Conservation (phyloP, 2,888 invertebrate genomes). For the Mythimna loreyi region DNA sequence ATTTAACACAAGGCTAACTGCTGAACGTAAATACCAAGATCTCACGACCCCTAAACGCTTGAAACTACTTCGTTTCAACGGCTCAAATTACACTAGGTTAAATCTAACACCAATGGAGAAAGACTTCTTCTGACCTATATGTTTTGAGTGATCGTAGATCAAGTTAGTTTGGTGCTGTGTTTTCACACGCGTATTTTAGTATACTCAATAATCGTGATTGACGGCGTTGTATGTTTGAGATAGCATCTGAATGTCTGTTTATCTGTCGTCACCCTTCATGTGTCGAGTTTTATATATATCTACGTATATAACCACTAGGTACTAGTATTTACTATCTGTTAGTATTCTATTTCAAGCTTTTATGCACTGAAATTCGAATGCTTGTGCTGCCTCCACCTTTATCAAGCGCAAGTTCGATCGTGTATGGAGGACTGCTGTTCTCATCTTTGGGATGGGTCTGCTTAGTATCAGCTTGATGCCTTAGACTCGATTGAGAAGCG, state of each 20-base stretch:
- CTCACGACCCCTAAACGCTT: conserved; percentile 45
- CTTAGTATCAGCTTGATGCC: too few species aligned
- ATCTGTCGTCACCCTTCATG: conserved; percentile 79
- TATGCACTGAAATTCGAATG: conserved; percentile 30
- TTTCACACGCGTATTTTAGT: conserved; percentile 68
- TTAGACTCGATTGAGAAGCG: too few species aligned
- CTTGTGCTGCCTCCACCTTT: too few species aligned
- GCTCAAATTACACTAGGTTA: conserved; percentile 53
- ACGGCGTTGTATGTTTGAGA: conserved; percentile 71
- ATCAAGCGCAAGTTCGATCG: too few species aligned
- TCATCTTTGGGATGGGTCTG: too few species aligned
- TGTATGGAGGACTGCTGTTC: too few species aligned
- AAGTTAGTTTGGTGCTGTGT: conserved; percentile 52
- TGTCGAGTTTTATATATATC: conserved; percentile 32
- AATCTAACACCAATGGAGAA: conserved; percentile 52
- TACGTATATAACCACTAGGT: conserved; percentile 14
- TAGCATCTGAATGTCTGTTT: conserved; percentile 72
- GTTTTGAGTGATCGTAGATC: conserved; percentile 34
- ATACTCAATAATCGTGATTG: conserved; percentile 72
- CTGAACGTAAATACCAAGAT: conserved; percentile 61
- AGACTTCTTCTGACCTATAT: conserved; percentile 58
- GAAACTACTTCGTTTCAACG: conserved; percentile 30
- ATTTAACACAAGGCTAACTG: conserved; percentile 71
- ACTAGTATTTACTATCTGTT: conserved; percentile 21
- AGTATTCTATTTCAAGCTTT: conserved; percentile 47